phyloP scores from a whole-genome alignment of 1,140 invertebrate genomes.

The Lucilia cuprina region DNA sequence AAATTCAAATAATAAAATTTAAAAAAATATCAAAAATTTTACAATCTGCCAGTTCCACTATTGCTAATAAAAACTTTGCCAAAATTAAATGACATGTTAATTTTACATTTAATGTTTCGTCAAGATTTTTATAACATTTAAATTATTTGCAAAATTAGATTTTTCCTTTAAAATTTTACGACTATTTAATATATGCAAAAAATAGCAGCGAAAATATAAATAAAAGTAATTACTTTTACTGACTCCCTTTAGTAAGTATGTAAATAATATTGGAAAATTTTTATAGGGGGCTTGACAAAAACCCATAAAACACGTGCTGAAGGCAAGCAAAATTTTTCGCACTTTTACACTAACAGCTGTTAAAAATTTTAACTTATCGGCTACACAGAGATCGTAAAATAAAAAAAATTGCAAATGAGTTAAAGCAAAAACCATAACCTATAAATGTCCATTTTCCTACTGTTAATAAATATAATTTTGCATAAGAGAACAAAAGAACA shows the following conservation, averaged over 20 bases:
- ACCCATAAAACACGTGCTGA: constrained; percentile 16
- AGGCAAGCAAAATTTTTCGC: neutral
- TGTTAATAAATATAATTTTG: constrained; percentile 37
- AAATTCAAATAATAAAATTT: too few relatives aligned
- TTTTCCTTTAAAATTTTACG: constrained; percentile 26
- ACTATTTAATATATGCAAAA: constrained; percentile 25
- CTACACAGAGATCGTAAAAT: constrained; percentile 19
- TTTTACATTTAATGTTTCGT: neutral
- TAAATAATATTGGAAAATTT: neutral
- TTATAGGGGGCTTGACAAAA: neutral
- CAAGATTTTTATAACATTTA: constrained; percentile 3
- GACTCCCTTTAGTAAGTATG: neutral
- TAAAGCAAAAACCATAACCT: constrained; percentile 18
- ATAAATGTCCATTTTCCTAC: constrained; percentile 37
- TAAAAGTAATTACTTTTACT: neutral
- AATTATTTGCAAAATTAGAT: constrained; percentile 28
- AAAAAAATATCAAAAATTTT: too few relatives aligned
- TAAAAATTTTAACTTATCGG: neutral
- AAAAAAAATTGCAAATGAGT: constrained; percentile 30
- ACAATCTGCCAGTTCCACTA: neutral
- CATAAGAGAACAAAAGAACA: constrained; percentile 3
- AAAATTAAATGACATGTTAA: neutral
- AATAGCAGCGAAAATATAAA: too few relatives aligned
- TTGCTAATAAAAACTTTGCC: too few relatives aligned
- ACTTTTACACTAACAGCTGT: constrained; percentile 2